Percentiles rank a stretch among this genome's conserved stretches.
phyloP scores from a whole-genome alignment of 2,888 invertebrate species.

The Noctua pronuba region DNA sequence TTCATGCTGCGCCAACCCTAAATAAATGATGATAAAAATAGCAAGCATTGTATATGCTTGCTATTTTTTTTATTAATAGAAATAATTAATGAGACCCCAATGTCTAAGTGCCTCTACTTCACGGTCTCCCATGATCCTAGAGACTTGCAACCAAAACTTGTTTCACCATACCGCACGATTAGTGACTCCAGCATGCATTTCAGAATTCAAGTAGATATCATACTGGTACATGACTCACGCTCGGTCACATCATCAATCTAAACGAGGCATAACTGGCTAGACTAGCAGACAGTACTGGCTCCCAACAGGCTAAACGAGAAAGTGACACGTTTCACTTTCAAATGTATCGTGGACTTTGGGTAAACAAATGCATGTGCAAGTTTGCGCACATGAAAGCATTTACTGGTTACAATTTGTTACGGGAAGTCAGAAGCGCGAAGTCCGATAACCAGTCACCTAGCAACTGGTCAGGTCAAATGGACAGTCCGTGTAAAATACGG shows the following conservation, averaged over 20 bases:
- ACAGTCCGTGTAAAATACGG: not conserved
- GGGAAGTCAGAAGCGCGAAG: not conserved
- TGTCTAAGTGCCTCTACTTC: not conserved
- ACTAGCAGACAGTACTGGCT: slow-evolving; percentile 24
- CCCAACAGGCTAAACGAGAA: slow-evolving; percentile 32
- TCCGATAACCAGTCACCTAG: not conserved
- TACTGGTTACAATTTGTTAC: not conserved
- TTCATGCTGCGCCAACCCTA: no score
- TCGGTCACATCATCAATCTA: slow-evolving; percentile 38
- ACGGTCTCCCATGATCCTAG: no score
- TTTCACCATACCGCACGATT: not conserved
- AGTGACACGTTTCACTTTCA: slow-evolving; percentile 63
- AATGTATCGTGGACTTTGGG: slow-evolving; percentile 34
- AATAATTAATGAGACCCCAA: not conserved
- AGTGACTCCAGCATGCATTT: not conserved
- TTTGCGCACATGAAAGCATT: slow-evolving; percentile 1
- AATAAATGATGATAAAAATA: no score
- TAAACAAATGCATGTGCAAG: slow-evolving; percentile 9
- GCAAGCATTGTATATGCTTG: no score
- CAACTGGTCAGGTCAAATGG: not conserved
- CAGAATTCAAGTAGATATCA: not conserved
- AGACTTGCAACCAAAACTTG: not conserved
- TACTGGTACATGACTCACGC: slow-evolving; percentile 10
- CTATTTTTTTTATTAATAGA: no score
- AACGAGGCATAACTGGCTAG: slow-evolving; percentile 37